Evolutionary conservation across 2,888 invertebrate genomes (phyloP).

Genomic region (Sarcophaga variegata): DNA sequence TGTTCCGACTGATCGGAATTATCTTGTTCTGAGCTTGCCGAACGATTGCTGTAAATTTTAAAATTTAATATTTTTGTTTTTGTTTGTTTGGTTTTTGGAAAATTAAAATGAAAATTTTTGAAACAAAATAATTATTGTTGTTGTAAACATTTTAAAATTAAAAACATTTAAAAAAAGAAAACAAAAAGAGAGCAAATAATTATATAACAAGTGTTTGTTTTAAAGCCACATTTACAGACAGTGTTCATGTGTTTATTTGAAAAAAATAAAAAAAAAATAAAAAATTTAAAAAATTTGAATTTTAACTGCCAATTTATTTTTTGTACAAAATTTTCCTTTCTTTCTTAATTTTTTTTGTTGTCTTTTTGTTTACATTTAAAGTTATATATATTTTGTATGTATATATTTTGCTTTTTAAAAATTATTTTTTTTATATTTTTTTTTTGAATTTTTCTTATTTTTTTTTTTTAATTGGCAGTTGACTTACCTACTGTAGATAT

Average conservation of each 20-base stretch:
- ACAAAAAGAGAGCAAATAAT: slow-evolving; percentile 16
- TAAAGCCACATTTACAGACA: too few species aligned
- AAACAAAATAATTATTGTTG: slow-evolving; percentile 32
- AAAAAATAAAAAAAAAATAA: slow-evolving; percentile 30
- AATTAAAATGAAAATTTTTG: slow-evolving; percentile 17
- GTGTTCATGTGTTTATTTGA: neutral
- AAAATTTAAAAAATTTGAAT: slow-evolving; percentile 23
- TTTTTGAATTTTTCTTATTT: slow-evolving; percentile 27
- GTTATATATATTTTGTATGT: slow-evolving; percentile 48
- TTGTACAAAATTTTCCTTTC: slow-evolving; percentile 33
- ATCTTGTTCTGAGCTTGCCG: slow-evolving; percentile 85
- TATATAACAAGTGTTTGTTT: neutral
- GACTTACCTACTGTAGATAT: slow-evolving; percentile 84
- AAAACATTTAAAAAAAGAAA: slow-evolving; percentile 18
- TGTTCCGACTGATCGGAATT: slow-evolving; percentile 82
- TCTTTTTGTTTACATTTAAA: too few species aligned
- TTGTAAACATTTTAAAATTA: slow-evolving; percentile 16
- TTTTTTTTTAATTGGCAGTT: slow-evolving; percentile 37
- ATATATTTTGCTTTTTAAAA: slow-evolving; percentile 37
- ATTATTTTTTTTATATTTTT: slow-evolving; percentile 15
- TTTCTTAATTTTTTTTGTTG: slow-evolving; percentile 2
- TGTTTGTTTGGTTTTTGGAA: slow-evolving; percentile 46
- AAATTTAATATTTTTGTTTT: slow-evolving; percentile 59
- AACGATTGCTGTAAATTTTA: slow-evolving; percentile 82
- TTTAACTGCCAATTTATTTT: slow-evolving; percentile 6